Evolutionary conservation across 1,140 invertebrate species (phyloP).

Genomic region (Macrobrachium nipponense): DNA sequence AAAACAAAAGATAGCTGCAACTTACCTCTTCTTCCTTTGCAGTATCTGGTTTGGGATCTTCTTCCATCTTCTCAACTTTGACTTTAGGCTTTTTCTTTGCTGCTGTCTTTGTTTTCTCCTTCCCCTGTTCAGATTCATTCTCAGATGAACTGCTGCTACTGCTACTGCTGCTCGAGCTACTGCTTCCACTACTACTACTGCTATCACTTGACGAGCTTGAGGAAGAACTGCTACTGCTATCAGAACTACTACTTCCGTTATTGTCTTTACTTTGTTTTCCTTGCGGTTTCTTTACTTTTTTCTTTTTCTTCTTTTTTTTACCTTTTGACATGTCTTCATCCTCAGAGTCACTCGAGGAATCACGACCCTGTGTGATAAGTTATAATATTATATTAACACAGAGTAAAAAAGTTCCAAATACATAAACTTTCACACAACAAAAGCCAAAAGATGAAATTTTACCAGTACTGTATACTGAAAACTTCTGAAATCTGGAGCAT

Average conservation of each 20-base stretch:
- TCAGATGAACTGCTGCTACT: slow-evolving; percentile 38
- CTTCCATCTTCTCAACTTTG: slow-evolving; percentile 46
- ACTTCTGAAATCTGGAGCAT: too few species aligned
- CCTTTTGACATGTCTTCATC: slow-evolving; percentile 3
- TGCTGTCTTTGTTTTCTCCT: slow-evolving; percentile 40
- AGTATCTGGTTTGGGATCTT: neutral
- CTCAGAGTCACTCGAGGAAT: neutral
- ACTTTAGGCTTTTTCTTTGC: slow-evolving; percentile 35
- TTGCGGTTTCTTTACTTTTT: neutral
- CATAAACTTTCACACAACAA: too few species aligned
- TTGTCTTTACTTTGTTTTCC: neutral
- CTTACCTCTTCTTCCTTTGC: slow-evolving; percentile 3
- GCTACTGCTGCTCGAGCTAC: slow-evolving; percentile 41
- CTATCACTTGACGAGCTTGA: slow-evolving; percentile 27
- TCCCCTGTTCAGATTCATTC: neutral
- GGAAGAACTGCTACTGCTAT: slow-evolving; percentile 32
- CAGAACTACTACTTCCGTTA: slow-evolving; percentile 29
- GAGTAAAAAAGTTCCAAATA: too few species aligned
- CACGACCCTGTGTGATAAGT: neutral
- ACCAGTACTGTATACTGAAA: too few species aligned
- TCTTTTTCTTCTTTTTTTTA: slow-evolving; percentile 25
- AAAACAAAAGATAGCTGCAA: neutral
- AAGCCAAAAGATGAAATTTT: too few species aligned
- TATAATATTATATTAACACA: too few species aligned
- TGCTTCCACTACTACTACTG: neutral